Percentiles rank a stretch among this genome's conserved stretches.
Evolutionary conservation across 2,113 vertebrate genomes (phyloP).

Genomic region (Camelus bactrianus): DNA sequence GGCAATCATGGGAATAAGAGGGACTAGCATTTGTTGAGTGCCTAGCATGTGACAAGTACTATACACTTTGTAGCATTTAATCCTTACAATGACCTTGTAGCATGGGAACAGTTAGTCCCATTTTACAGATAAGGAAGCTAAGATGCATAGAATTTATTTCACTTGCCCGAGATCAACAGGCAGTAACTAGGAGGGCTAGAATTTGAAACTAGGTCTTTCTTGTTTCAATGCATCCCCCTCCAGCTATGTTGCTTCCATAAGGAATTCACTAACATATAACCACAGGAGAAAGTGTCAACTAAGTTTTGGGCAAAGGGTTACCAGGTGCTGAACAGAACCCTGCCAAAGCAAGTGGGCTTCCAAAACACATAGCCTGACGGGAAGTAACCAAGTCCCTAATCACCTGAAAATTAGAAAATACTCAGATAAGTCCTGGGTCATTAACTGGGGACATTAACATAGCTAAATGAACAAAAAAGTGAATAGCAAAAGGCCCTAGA

Average conservation of each 20-base stretch:
- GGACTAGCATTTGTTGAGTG: not conserved
- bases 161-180: not conserved
- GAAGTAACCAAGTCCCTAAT: not conserved
- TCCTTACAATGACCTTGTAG: not conserved
- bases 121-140: conserved; percentile 2
- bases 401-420: conserved; percentile 38
- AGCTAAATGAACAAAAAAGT: not conserved
- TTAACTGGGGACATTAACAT: not conserved
- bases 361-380: not conserved
- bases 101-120: not conserved
- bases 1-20: not conserved
- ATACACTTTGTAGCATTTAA: not conserved
- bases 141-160: not conserved
- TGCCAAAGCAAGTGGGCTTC: not conserved
- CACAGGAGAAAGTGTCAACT: not conserved
- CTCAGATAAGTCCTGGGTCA: not conserved
- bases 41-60: not conserved
- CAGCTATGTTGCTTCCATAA: not conserved
- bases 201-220: not conserved
- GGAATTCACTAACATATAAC: not conserved
- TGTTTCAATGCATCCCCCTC: not conserved
- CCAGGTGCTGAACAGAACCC: not conserved
- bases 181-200: not conserved
- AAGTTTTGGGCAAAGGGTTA: not conserved
- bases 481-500: not conserved